Base-by-base conservation (phyloP, 2,797 vertebrate species). In the Cuniculus paca region DNA sequence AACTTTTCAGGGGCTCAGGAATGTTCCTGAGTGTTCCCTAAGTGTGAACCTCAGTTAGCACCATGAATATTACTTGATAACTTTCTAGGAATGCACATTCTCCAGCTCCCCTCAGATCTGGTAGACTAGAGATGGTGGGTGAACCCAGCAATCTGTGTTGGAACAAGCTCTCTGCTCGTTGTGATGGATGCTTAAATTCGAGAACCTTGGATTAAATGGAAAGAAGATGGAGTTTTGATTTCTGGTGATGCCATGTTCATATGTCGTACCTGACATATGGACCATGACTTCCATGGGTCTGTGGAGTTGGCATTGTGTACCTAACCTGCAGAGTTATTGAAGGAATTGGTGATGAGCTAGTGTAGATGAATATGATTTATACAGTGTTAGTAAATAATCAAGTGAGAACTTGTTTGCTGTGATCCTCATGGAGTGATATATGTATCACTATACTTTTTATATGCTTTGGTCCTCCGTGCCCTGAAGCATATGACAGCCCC, bases 401-500 rank as follows among this genome's bases (percentile, higher is more conserved):
- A 58, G 26, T 6, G 63, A n/a, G 36, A 17, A 3, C 1, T 20
- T 5, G 3, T n/a, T 84, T 78, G 52, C 52, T 89, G 36, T 56
- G 54, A 5, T 65, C 60, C 4, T 78, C 28, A 7, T 6, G 26
- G 31, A 42, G 50, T 45, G n/a, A 56, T 20, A n/a, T 12, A 31
- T 31, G 5, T 11, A 24, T 1, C 39, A 7, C 17, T 65, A 8
- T 1, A 34, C 26, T 42, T 34, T 16, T 63, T 6, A 31, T 19
- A 24, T 52, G 1, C 22, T 20, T 54, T 36, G 10, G 13, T 54
- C 26, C 19, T 70, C 14, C 31, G 72, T 52, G n/a, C 24, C 63
- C 17, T 17, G 26, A 0, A 3, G 42, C 20, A 5, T 42, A 16
- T 31, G 0, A 28, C 2, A 36, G 31, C 22, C 36, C 34, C 12